phyloP scores from a whole-genome alignment of 2,113 vertebrate species.

The Psophia crepitans region DNA sequence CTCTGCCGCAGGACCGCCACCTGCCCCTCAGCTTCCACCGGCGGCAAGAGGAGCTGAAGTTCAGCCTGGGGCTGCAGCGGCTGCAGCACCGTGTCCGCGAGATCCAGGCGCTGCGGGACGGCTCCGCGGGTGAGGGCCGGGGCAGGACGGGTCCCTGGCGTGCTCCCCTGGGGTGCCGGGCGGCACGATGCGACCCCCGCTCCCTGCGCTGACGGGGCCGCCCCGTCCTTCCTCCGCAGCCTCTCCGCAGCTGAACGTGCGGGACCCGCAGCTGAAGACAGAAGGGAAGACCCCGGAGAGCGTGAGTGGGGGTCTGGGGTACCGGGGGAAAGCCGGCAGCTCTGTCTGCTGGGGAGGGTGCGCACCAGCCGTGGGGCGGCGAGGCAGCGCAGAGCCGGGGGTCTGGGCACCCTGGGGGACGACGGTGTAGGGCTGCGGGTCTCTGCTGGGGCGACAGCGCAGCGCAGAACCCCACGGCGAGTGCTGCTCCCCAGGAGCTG shows the following conservation, averaged over 20 bases:
- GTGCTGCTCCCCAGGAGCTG: constrained; percentile 30
- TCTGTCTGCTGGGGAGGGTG: neutral
- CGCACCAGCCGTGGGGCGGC: neutral
- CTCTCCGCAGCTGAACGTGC: neutral
- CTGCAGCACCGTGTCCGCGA: constrained; percentile 64
- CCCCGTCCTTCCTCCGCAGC: neutral
- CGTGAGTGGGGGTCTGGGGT: neutral
- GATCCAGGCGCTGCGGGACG: constrained; percentile 7
- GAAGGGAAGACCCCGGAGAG: neutral
- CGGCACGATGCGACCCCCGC: rapidly evolving
- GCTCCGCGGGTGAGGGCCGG: neutral
- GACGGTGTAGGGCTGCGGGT: neutral
- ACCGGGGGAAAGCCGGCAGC: rapidly evolving
- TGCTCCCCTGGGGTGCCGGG: neutral
- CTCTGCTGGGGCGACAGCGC: rapidly evolving
- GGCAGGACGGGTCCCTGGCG: neutral
- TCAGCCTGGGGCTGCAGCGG: constrained; percentile 62
- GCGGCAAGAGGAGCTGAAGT: constrained; percentile 78
- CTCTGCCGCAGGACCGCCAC: constrained; percentile 46
- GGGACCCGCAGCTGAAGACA: neutral
- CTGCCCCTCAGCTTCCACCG: constrained; percentile 70
- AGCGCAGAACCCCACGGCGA: neutral
- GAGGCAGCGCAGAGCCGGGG: neutral
- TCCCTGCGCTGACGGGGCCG: rapidly evolving
- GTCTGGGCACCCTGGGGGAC: neutral